Evolutionary conservation across 2,113 vertebrate genomes (phyloP).

Genomic region (Scalopus aquaticus): DNA sequence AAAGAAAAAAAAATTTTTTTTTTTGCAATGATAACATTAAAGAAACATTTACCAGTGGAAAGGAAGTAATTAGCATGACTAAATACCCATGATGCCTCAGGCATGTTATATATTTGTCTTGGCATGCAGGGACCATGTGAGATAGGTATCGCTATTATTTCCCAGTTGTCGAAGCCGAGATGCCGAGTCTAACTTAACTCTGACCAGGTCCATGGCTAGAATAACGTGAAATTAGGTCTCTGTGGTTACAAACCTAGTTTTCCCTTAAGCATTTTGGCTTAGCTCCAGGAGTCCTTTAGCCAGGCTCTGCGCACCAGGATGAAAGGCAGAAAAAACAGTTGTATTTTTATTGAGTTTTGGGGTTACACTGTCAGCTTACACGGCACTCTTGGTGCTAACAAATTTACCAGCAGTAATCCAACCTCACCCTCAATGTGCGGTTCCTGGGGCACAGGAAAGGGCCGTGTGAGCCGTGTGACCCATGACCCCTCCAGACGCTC

Average conservation of each 20-base stretch:
- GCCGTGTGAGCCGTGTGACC: not conserved
- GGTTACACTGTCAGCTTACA: not conserved
- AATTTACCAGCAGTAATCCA: not conserved
- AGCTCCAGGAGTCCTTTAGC: not conserved
- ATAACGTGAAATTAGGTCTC: not conserved
- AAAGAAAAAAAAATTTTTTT: not conserved
- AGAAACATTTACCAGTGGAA: not conserved
- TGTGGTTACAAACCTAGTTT: not conserved
- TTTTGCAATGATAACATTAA: not conserved
- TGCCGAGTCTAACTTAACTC: not conserved
- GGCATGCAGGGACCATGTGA: rapidly evolving
- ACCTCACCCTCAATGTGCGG: not conserved
- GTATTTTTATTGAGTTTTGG: not conserved
- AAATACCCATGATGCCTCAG: not conserved
- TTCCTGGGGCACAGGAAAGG: not conserved
- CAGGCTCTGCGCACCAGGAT: not conserved
- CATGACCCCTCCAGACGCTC: not conserved
- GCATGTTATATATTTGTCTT: not conserved
- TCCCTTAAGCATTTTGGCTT: not conserved
- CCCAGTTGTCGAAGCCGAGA: not conserved
- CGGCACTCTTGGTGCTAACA: not conserved
- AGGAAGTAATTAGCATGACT: not conserved
- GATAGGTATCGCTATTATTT: not conserved
- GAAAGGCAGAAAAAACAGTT: not conserved
- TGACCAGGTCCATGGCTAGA: not conserved